A percentile compares a stretch with the other conserved stretches of the same genome.
These are phyloP conservation scores for Anguilla obscura DNA, from an alignment of 2,797 vertebrate species.

Conservation along the genomic window DNA sequence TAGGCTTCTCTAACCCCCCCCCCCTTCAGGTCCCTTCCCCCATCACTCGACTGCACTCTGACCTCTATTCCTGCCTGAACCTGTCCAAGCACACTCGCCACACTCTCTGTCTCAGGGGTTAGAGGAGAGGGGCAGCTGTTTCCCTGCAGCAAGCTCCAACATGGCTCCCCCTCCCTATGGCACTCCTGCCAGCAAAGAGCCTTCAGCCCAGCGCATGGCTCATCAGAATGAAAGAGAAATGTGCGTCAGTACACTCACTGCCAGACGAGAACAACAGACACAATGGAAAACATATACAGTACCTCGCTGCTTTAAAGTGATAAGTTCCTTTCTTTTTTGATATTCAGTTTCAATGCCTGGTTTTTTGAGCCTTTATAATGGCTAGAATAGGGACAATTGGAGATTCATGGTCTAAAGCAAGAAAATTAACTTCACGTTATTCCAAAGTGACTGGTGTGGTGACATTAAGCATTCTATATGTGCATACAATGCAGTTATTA, in stretches of 20 bases:
- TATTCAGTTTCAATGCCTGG: too few relatives aligned
- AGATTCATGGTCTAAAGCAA: too few relatives aligned
- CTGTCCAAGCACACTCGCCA: constrained; percentile 70
- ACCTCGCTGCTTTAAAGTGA: not conserved
- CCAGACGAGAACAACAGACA: not conserved
- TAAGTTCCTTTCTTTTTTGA: too few relatives aligned
- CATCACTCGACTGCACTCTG: constrained; percentile 57
- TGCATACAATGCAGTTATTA: too few relatives aligned
- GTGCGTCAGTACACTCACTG: not conserved
- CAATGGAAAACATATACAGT: not conserved
- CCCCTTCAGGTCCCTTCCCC: constrained; percentile 39
- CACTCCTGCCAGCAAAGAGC: not conserved
- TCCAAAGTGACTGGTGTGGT: too few relatives aligned
- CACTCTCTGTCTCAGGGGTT: constrained; percentile 72
- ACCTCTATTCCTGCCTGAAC: constrained; percentile 71
- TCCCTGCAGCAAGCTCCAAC: constrained; percentile 64
- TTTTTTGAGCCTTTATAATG: too few relatives aligned
- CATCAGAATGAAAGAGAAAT: not conserved
- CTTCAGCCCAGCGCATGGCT: not conserved
- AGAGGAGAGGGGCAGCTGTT: constrained; percentile 73
- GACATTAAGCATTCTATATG: too few relatives aligned
- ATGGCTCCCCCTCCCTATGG: constrained; percentile 37
- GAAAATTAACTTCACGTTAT: too few relatives aligned
- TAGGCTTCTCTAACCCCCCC: constrained; percentile 43
- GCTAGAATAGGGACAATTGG: too few relatives aligned